Evolutionary conservation across 2,888 invertebrate species (phyloP).

Genomic region (Drosophila siamana): DNA sequence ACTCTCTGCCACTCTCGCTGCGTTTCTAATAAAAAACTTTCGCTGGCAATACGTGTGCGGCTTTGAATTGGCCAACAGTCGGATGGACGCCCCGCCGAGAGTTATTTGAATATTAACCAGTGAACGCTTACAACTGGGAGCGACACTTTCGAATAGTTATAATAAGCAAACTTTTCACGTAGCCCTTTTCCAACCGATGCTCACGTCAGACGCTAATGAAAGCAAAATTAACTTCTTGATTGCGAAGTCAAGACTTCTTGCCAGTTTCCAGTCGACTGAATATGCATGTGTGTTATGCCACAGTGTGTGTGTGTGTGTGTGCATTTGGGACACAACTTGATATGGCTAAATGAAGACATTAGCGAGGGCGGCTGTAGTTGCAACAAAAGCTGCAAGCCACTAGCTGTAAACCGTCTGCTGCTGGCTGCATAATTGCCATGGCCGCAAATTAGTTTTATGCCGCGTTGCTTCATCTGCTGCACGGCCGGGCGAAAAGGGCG

Average conservation of each 20-base stretch:
- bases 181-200: slow-evolving; percentile 41
- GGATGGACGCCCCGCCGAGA: slow-evolving; percentile 22
- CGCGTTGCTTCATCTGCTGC: slow-evolving; percentile 30
- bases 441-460: slow-evolving; percentile 82
- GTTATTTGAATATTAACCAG: slow-evolving; percentile 63
- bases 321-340: slow-evolving; percentile 36
- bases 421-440: slow-evolving; percentile 70
- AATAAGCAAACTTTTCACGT: slow-evolving; percentile 74
- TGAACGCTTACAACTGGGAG: slow-evolving; percentile 4
- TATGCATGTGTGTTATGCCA: slow-evolving; percentile 9
- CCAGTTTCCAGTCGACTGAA: background rate
- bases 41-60: slow-evolving; percentile 72
- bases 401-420: background rate
- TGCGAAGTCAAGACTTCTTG: background rate
- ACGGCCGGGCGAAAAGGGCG: slow-evolving; percentile 1
- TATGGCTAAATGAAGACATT: slow-evolving; percentile 61
- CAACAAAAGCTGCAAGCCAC: slow-evolving; percentile 18
- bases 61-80: slow-evolving; percentile 33
- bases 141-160: slow-evolving; percentile 74
- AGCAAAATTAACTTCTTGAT: slow-evolving; percentile 60
- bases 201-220: slow-evolving; percentile 73
- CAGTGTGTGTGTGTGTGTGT: slow-evolving; percentile 15
- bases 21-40: slow-evolving; percentile 74
- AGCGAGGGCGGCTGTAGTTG: slow-evolving; percentile 20
- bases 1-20: background rate